Base-by-base conservation (phyloP, 2,113 vertebrate species). In the Rutilus rutilus region DNA sequence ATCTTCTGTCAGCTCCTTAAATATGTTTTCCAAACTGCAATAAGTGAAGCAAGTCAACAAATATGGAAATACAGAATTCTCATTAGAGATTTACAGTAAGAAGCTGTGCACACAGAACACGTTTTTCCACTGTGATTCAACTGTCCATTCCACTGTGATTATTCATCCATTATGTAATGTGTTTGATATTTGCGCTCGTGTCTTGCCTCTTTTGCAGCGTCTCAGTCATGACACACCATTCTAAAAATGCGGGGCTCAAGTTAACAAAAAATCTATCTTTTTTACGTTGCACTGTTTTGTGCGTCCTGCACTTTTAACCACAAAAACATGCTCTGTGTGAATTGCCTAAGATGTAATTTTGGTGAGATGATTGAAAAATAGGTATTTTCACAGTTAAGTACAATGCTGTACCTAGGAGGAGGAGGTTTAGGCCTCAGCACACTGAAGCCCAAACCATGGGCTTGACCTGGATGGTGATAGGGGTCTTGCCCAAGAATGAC, bases 401-500 rank as follows among this genome's bases (percentile, higher is more conserved):
- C 30, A 30, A 39, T 50, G 42, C 1, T 6, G 27, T 42, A 97
- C 96, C 96, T 97, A 88, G 96, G 96, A 0, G 96, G 96, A 42
- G 96, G 96, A 0, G 91, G 94, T 65, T 96, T 91, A 2, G 96
- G 96, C 36, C 92, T 95, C 85, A 95, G 94, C 27, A 97, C 96
- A n/a, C 96, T 97, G 80, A 97, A 97, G 85, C 95, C 96, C 57
- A 97, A 94, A 23, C 96, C 96, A 0, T 97, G 96, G 83, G 96
- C 96, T 93, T 97, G 96, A 4, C 91, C 93, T 17, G 94, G 95
- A 69, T 96, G 95, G 0, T 96, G 96, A 87, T 97, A 97, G 0
- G 96, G 96, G 84, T 97, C 96, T 89, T 97, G 96, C 27, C 96
- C 96, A 86, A 97, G 71, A 89, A 97, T 96, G 1, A 97, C 96